Evolutionary conservation across 2,113 vertebrate genomes (phyloP).

Genomic region (Hyperopisus bebe): DNA sequence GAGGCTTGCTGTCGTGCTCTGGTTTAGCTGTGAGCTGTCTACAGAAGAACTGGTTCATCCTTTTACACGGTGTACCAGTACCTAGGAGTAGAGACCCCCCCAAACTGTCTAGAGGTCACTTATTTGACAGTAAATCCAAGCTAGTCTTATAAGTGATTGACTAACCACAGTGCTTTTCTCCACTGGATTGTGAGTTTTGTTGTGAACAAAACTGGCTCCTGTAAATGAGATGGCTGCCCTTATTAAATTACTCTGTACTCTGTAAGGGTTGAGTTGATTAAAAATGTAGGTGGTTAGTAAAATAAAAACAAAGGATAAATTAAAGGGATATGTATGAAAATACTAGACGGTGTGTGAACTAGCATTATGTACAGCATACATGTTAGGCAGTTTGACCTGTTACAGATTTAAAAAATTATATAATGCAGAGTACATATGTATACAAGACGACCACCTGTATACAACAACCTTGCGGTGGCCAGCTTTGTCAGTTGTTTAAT

Average conservation of each 20-base stretch:
- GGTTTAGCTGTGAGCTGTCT: constrained; percentile 16
- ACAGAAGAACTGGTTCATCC: background rate
- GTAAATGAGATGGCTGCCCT: background rate
- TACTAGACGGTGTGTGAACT: background rate
- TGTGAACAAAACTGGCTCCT: background rate
- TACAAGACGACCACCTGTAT: background rate
- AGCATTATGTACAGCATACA: background rate
- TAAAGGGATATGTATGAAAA: background rate
- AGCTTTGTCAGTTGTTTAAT: background rate
- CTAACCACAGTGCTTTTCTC: background rate
- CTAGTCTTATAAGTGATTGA: background rate
- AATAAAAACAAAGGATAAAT: background rate
- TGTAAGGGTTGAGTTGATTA: background rate
- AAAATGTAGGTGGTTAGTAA: background rate
- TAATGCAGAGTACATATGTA: background rate
- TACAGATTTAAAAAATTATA: background rate
- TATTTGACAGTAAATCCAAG: background rate
- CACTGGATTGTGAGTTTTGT: background rate
- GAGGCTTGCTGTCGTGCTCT: constrained; percentile 14
- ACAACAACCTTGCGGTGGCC: background rate
- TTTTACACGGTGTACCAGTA: background rate
- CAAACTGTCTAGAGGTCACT: background rate
- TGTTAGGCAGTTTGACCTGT: background rate
- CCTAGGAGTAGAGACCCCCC: background rate
- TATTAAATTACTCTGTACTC: background rate